Evolutionary conservation across 2,797 vertebrate genomes (phyloP).

Genomic region (Hypotaenidia philippensis): DNA sequence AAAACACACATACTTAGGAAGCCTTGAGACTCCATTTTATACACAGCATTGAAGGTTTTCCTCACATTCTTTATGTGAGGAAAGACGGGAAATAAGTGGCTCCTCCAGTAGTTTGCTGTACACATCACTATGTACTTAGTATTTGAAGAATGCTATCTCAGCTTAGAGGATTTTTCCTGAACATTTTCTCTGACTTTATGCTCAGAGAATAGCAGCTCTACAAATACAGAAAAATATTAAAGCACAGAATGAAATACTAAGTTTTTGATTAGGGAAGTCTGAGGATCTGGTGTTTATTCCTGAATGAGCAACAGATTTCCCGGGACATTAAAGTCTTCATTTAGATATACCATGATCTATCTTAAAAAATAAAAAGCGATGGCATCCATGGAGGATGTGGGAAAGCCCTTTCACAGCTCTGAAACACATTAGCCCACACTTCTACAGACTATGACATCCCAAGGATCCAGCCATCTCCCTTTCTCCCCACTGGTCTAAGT

Average conservation of each 20-base stretch:
- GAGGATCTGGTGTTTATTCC: neutral
- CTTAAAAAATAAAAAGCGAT: neutral
- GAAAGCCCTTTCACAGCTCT: neutral
- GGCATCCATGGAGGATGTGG: neutral
- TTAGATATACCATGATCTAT: neutral
- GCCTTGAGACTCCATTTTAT: neutral
- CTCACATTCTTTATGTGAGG: neutral
- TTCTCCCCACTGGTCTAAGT: neutral
- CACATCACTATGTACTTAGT: neutral
- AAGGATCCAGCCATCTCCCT: too few species aligned
- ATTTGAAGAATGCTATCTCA: neutral
- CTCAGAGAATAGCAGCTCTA: neutral
- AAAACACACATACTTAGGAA: neutral
- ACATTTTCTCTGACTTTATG: neutral
- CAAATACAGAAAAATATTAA: neutral
- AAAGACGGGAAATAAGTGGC: neutral
- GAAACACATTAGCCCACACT: neutral
- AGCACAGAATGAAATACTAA: neutral
- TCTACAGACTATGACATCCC: neutral
- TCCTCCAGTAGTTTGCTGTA: neutral
- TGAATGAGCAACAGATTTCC: neutral
- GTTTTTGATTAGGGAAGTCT: neutral
- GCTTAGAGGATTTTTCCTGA: neutral
- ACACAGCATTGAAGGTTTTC: neutral
- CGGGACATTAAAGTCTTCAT: neutral